Percentiles rank a stretch among this genome's conserved stretches.
Evolutionary conservation across 2,888 invertebrate species (phyloP).

Genomic region (Actias luna): DNA sequence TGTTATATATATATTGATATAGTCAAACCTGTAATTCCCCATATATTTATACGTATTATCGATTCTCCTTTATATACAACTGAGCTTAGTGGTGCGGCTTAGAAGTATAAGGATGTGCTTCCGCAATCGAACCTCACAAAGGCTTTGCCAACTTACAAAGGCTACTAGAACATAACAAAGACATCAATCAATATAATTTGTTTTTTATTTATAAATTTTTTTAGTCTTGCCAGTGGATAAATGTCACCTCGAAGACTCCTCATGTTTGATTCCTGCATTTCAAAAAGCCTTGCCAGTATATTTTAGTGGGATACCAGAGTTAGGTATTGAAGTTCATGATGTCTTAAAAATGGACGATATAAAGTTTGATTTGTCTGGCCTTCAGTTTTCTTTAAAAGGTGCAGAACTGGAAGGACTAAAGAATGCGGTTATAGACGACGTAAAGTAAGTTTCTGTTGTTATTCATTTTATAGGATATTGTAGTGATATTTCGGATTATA

Average conservation of each 20-base stretch:
- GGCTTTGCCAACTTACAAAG: not conserved
- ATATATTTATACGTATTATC: too few relatives aligned
- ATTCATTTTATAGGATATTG: not conserved
- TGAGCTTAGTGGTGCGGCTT: not conserved
- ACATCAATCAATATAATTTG: not conserved
- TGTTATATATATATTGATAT: too few relatives aligned
- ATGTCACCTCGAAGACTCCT: slow-evolving; percentile 46
- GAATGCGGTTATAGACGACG: slow-evolving; percentile 35
- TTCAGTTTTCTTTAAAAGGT: slow-evolving; percentile 43
- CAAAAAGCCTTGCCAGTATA: slow-evolving; percentile 43
- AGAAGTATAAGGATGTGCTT: not conserved
- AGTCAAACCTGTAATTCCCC: too few relatives aligned
- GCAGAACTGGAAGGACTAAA: slow-evolving; percentile 46
- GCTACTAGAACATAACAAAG: not conserved
- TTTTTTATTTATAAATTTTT: slow-evolving; percentile 17
- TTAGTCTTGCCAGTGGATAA: slow-evolving; percentile 47
- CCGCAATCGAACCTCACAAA: not conserved
- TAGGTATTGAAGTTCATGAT: slow-evolving; percentile 43
- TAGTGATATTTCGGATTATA: not conserved
- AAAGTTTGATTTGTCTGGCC: slow-evolving; percentile 46
- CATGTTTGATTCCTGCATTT: slow-evolving; percentile 40
- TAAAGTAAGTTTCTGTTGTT: slow-evolving; percentile 41
- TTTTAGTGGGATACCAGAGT: slow-evolving; percentile 43
- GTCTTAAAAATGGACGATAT: slow-evolving; percentile 44
- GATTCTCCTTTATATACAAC: too few relatives aligned